phyloP scores from a whole-genome alignment of 2,113 vertebrate species.

The Probosciger aterrimus region DNA sequence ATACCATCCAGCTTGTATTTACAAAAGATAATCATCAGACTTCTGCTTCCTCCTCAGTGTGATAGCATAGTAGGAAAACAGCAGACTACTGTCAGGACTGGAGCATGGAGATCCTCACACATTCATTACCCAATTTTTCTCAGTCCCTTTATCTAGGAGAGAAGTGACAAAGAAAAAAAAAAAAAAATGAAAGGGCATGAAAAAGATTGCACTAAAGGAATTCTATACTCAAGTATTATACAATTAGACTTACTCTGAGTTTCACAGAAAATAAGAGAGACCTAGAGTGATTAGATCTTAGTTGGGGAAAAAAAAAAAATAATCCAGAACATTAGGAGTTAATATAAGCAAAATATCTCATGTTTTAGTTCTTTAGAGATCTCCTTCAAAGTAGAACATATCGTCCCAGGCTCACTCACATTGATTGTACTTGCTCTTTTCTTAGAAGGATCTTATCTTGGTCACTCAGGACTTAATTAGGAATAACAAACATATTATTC shows the following conservation, averaged over 20 bases:
- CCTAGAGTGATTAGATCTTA: background rate
- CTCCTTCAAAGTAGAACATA: background rate
- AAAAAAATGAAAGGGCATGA: background rate
- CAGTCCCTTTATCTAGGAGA: background rate
- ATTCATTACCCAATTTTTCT: accelerated
- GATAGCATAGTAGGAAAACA: background rate
- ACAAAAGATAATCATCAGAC: background rate
- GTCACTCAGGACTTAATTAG: background rate
- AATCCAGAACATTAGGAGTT: background rate
- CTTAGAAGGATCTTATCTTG: background rate
- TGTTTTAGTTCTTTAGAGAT: background rate
- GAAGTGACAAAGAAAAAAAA: background rate
- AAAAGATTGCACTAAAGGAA: background rate
- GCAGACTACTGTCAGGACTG: background rate
- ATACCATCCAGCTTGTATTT: background rate
- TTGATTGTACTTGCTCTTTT: background rate
- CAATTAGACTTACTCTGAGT: background rate
- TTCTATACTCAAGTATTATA: background rate
- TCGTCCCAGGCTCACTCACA: background rate
- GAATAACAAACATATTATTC: background rate
- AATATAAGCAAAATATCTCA: background rate
- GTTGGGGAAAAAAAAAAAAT: background rate
- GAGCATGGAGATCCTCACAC: accelerated
- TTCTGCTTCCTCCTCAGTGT: background rate
- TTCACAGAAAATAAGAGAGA: background rate